phyloP scores from a whole-genome alignment of 1,140 invertebrate genomes.

The Archegozetes longisetosus region DNA sequence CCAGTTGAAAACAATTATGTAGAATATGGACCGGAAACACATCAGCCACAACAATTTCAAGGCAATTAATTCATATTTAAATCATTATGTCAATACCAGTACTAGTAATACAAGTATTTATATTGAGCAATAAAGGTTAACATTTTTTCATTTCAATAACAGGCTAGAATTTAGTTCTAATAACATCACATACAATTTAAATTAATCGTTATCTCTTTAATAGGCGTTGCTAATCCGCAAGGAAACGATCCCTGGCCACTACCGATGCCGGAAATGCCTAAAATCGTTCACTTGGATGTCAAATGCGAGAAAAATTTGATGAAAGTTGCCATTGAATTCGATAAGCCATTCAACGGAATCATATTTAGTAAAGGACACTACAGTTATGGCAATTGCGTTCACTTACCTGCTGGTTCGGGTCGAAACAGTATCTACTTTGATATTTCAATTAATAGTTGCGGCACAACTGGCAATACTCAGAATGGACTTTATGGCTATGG shows the following conservation, averaged over 20 bases:
- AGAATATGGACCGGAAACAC: conserved; percentile 1
- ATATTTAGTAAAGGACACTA: conserved; percentile 38
- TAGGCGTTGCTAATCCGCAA: neutral
- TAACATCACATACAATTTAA: too few relatives aligned
- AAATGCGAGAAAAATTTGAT: conserved; percentile 27
- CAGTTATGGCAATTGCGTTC: conserved; percentile 73
- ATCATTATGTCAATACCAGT: too few relatives aligned
- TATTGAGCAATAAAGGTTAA: too few relatives aligned
- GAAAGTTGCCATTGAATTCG: conserved; percentile 26
- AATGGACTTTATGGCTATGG: conserved; percentile 18
- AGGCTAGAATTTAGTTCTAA: too few relatives aligned
- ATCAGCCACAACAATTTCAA: neutral
- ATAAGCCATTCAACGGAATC: conserved; percentile 26
- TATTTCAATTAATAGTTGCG: conserved; percentile 75
- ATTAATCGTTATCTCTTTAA: neutral
- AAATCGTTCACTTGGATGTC: conserved; percentile 25
- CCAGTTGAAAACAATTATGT: neutral
- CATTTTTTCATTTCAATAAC: too few relatives aligned
- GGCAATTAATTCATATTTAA: neutral
- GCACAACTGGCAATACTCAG: conserved; percentile 50
- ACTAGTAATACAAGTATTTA: too few relatives aligned
- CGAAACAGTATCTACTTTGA: conserved; percentile 76
- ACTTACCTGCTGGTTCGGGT: conserved; percentile 70
- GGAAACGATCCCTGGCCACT: conserved; percentile 22
- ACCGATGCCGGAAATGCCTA: conserved; percentile 23